phyloP scores from a whole-genome alignment of 35 echinoderm and acorn worm species.

The Chiridota heheva region DNA sequence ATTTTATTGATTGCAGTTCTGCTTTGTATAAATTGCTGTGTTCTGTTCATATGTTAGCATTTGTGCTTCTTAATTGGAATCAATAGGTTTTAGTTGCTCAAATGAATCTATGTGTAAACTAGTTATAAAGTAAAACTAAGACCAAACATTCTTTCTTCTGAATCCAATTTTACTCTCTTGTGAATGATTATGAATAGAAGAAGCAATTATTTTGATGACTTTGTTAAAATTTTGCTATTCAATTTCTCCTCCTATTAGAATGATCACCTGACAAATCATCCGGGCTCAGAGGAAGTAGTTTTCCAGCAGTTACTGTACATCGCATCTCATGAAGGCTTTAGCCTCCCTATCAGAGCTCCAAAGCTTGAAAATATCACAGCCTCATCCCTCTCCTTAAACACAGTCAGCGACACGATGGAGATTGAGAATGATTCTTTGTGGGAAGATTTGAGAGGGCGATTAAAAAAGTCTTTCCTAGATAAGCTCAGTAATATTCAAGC shows the following conservation, averaged over 20 bases:
- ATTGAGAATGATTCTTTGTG: slow-evolving; percentile 77
- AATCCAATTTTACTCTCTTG: no score
- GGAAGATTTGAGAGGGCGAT: slow-evolving; percentile 79
- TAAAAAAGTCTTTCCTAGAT: slow-evolving; percentile 69
- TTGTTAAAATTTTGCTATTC: no score
- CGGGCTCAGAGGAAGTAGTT: slow-evolving; percentile 58
- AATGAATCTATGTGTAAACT: no score
- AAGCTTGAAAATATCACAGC: slow-evolving; percentile 48
- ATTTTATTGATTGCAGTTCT: no score
- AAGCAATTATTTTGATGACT: no score
- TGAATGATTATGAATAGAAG: no score
- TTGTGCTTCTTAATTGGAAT: no score
- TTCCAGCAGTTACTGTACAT: slow-evolving; percentile 80
- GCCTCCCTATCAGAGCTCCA: slow-evolving; percentile 70
- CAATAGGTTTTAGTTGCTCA: no score
- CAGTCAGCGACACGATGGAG: slow-evolving; percentile 68
- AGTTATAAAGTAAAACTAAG: no score
- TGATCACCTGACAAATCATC: slow-evolving; percentile 57
- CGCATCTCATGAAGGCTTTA: slow-evolving; percentile 85
- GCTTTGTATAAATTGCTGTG: no score
- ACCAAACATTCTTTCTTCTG: no score
- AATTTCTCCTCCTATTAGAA: slow-evolving; percentile 30
- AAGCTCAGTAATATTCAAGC: slow-evolving; percentile 32
- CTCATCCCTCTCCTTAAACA: slow-evolving; percentile 73
- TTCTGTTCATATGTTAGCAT: no score